Conservation (phyloP, 2,113 vertebrate species). For the Gambusia affinis region DNA sequence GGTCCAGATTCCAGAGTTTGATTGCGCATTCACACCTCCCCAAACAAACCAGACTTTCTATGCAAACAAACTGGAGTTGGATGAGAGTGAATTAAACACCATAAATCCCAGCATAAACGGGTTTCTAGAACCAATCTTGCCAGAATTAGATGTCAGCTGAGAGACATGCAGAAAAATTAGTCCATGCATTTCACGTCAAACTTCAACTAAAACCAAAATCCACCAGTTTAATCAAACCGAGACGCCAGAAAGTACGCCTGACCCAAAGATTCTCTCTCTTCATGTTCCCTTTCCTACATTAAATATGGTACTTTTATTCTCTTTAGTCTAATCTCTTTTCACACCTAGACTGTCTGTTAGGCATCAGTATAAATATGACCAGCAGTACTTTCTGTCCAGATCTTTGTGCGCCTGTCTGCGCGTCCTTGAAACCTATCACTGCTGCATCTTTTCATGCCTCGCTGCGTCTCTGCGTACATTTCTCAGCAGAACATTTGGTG, state of each 20-base stretch:
- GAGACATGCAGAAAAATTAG: neutral
- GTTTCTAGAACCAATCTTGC: neutral
- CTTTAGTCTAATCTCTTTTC: neutral
- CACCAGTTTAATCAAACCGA: neutral
- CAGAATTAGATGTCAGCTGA: neutral
- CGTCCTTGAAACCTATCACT: neutral
- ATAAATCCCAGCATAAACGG: no score
- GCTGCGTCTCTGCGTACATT: neutral
- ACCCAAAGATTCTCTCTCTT: neutral
- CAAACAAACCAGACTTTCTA: no score
- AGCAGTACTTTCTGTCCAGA: neutral
- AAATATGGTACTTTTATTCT: neutral
- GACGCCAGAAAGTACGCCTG: neutral
- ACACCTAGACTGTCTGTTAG: neutral
- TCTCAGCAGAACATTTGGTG: neutral
- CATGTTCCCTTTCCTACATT: neutral
- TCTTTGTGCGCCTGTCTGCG: conserved; percentile 1
- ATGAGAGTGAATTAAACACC: no score
- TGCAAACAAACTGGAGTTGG: no score
- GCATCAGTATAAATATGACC: neutral
- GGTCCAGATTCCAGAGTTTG: no score
- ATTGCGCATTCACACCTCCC: no score
- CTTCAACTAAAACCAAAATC: neutral
- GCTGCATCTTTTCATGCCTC: conserved; percentile 8
- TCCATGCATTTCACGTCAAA: neutral